Evolutionary conservation across 2,888 invertebrate species (phyloP).

Genomic region (Hylaea fasciaria): DNA sequence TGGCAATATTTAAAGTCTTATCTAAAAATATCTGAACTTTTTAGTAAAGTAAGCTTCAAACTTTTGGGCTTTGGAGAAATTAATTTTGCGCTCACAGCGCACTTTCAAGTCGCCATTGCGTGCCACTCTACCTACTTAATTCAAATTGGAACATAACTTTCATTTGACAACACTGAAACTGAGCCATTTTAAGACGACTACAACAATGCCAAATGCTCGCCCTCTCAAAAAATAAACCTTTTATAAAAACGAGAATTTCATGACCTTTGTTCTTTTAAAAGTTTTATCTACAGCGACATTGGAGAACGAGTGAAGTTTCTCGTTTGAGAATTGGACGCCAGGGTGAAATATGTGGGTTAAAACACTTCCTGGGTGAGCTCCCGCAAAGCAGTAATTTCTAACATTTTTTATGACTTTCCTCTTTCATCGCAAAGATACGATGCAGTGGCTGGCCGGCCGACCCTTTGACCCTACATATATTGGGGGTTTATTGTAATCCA

Average conservation of each 20-base stretch:
- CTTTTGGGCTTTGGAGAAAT: too few relatives aligned
- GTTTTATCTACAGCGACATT: constrained; percentile 35
- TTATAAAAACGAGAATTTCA: constrained; percentile 25
- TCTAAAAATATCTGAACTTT: too few relatives aligned
- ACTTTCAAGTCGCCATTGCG: too few relatives aligned
- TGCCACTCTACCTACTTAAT: neutral
- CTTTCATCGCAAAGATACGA: constrained; percentile 54
- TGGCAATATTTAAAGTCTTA: too few relatives aligned
- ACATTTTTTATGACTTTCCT: constrained; percentile 56
- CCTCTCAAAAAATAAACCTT: neutral
- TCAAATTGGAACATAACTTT: neutral
- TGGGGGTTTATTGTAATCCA: constrained; percentile 52
- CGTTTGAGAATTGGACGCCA: constrained; percentile 34
- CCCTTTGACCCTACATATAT: constrained; percentile 48
- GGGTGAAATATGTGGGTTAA: constrained; percentile 57
- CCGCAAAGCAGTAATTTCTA: constrained; percentile 48
- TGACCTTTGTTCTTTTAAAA: constrained; percentile 41
- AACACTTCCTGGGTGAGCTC: constrained; percentile 42
- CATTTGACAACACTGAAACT: neutral
- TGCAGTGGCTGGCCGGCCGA: constrained; percentile 43
- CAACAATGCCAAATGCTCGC: constrained; percentile 7
- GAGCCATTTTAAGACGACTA: constrained; percentile 1
- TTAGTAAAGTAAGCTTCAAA: too few relatives aligned
- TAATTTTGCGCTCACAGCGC: too few relatives aligned
- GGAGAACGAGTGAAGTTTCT: constrained; percentile 41